A percentile compares a stretch with the other conserved stretches of the same genome.
Conservation (phyloP, 1,140 invertebrate genomes). For the Bradynema listronoti region DNA sequence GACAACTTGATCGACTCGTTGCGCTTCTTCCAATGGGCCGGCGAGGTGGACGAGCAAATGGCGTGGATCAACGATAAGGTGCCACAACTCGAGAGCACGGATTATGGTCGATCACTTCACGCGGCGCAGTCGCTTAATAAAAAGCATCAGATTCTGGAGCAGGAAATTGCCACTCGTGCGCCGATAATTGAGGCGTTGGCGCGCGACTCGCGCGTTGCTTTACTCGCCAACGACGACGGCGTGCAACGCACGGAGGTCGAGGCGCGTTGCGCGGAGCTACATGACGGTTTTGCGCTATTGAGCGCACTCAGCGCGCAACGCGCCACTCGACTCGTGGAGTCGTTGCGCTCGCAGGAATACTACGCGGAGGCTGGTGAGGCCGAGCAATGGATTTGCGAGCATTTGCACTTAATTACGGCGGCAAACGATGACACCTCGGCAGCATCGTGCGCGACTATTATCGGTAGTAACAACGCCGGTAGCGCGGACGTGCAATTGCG, state of each 20-base stretch:
- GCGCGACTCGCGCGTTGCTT: conserved; percentile 46
- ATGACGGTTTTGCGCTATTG: no score
- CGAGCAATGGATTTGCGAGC: conserved; percentile 75
- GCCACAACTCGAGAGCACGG: conserved; percentile 75
- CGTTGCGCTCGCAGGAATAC: conserved; percentile 77
- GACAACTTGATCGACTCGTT: conserved; percentile 82
- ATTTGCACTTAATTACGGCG: no score
- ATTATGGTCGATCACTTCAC: conserved; percentile 89
- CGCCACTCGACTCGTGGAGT: conserved; percentile 72
- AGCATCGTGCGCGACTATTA: no score
- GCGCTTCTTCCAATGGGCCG: conserved; percentile 71
- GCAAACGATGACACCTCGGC: no score
- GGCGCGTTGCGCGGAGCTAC: no score
- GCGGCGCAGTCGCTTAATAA: conserved; percentile 93
- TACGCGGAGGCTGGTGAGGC: conserved; percentile 78
- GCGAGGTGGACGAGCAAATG: conserved; percentile 93
- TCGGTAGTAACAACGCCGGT: no score
- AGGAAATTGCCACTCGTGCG: conserved; percentile 74
- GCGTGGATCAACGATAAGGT: conserved; percentile 95
- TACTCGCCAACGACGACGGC: background rate
- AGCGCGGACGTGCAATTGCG: conserved; percentile 69
- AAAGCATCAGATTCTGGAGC: conserved; percentile 80
- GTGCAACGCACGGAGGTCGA: conserved; percentile 65
- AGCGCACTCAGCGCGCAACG: conserved; percentile 67
- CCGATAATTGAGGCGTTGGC: conserved; percentile 70